These are phyloP conservation scores for Drosophila lacertosa DNA, from an alignment of 1,140 invertebrate species.

Conservation along the genomic window DNA sequence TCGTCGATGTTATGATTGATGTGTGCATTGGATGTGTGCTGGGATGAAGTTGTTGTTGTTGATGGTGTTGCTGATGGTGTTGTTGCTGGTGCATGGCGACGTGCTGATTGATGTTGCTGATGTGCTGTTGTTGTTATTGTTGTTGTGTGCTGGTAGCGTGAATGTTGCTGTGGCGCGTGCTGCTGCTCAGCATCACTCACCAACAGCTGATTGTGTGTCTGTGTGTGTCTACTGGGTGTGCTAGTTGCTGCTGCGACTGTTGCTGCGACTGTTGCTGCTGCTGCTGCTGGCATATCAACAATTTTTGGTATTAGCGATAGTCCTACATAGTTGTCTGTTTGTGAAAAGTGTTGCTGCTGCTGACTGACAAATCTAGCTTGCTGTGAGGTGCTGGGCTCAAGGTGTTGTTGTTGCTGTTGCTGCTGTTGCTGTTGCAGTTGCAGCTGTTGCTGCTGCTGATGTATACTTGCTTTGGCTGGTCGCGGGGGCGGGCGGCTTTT, in stretches of 20 bases:
- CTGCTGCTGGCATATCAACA: slow-evolving; percentile 60
- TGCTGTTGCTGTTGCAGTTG: slow-evolving; percentile 46
- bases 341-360: slow-evolving; percentile 74
- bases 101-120: slow-evolving; percentile 58
- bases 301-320: slow-evolving; percentile 79
- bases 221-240: slow-evolving; percentile 51
- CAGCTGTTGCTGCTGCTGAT: slow-evolving; percentile 55
- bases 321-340: slow-evolving; percentile 82
- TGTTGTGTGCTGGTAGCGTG: slow-evolving; percentile 56
- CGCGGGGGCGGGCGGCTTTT: slow-evolving; percentile 70
- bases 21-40: slow-evolving; percentile 52
- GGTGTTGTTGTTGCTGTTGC: slow-evolving; percentile 42
- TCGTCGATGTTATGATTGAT: slow-evolving; percentile 62
- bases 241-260: slow-evolving; percentile 33
- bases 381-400: slow-evolving; percentile 70
- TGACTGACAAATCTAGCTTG: slow-evolving; percentile 72
- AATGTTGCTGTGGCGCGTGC: slow-evolving; percentile 45
- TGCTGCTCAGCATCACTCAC: slow-evolving; percentile 64
- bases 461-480: slow-evolving; percentile 82
- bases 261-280: slow-evolving; percentile 39
- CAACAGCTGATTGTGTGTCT: slow-evolving; percentile 60
- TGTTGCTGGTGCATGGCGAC: slow-evolving; percentile 42
- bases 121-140: too few relatives aligned
- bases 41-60: slow-evolving; percentile 40
- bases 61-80: slow-evolving; percentile 32